These are phyloP conservation scores for Petrophora chlorosata DNA, from an alignment of 2,888 invertebrate genomes.

Conservation along the genomic window DNA sequence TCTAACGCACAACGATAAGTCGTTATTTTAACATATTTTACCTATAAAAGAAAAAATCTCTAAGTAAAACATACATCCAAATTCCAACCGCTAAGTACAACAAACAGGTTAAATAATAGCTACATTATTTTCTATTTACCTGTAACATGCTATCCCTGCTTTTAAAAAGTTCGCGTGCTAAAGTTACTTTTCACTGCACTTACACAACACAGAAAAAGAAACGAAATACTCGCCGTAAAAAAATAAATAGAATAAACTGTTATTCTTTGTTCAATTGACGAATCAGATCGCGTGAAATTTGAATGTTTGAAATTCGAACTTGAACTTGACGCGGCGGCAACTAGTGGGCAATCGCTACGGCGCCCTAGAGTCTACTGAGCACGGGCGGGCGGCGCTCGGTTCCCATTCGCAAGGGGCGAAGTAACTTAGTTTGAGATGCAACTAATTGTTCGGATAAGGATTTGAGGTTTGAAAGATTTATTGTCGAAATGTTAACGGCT, in stretches of 20 bases:
- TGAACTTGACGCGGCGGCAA: conserved; percentile 54
- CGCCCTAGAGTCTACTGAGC: conserved; percentile 61
- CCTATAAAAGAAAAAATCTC: neutral
- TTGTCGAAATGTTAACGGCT: too few species aligned
- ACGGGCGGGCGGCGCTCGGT: conserved; percentile 42
- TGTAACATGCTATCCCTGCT: conserved; percentile 32
- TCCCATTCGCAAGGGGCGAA: conserved; percentile 6
- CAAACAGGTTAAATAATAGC: conserved; percentile 13
- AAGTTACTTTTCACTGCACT: conserved; percentile 23
- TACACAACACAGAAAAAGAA: conserved; percentile 27
- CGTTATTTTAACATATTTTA: neutral
- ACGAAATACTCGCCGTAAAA: conserved; percentile 16
- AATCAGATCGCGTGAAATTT: conserved; percentile 22
- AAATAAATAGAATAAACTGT: neutral
- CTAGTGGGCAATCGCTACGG: conserved; percentile 58
- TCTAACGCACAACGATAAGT: too few species aligned
- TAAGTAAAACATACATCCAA: neutral
- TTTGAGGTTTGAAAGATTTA: too few species aligned
- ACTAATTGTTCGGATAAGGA: too few species aligned
- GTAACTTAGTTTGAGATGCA: conserved; percentile 12
- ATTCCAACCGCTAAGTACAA: conserved; percentile 19
- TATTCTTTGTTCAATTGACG: conserved; percentile 23
- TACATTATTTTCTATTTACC: conserved; percentile 33
- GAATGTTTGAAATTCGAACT: conserved; percentile 48
- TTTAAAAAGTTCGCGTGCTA: conserved; percentile 32